These are phyloP conservation scores for Sminthurides bifidus DNA, from an alignment of 1,140 invertebrate species.

Conservation along the genomic window DNA sequence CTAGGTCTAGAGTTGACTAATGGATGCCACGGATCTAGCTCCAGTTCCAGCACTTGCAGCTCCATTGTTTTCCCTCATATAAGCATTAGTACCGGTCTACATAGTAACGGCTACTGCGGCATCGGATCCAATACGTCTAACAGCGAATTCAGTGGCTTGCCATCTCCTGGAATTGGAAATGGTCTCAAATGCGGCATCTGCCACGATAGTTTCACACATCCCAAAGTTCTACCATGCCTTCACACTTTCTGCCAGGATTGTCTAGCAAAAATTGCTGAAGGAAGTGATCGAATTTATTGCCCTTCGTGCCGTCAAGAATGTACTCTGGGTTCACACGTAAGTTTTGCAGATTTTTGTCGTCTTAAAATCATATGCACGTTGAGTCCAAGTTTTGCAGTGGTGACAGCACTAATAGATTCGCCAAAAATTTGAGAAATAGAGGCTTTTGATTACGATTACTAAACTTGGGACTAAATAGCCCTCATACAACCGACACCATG, in stretches of 20 bases:
- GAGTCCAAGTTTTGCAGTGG: too few species aligned
- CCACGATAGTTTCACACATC: conserved; percentile 57
- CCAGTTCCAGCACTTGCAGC: conserved; percentile 46
- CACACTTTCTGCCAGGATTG: conserved; percentile 71
- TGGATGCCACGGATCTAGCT: conserved; percentile 29
- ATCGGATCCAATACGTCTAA: conserved; percentile 36
- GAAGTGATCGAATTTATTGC: conserved; percentile 67
- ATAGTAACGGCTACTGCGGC: conserved; percentile 24
- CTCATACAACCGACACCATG: too few species aligned
- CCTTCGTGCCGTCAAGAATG: conserved; percentile 65
- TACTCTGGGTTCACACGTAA: conserved; percentile 42
- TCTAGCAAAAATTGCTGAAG: conserved; percentile 56
- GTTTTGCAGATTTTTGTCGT: too few species aligned
- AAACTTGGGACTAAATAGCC: too few species aligned
- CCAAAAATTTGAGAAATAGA: too few species aligned
- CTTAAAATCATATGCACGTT: too few species aligned
- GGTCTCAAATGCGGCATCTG: conserved; percentile 62
- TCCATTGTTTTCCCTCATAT: conserved; percentile 57
- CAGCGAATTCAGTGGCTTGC: conserved; percentile 21
- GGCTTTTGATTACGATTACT: too few species aligned
- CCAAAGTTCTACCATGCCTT: conserved; percentile 66
- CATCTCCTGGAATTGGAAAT: conserved; percentile 30
- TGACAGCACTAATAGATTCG: too few species aligned
- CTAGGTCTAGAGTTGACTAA: conserved; percentile 25
- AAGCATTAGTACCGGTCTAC: conserved; percentile 43